These are phyloP conservation scores for Myotis lucifugus DNA, from an alignment of 2,113 vertebrate genomes.

Conservation along the genomic window DNA sequence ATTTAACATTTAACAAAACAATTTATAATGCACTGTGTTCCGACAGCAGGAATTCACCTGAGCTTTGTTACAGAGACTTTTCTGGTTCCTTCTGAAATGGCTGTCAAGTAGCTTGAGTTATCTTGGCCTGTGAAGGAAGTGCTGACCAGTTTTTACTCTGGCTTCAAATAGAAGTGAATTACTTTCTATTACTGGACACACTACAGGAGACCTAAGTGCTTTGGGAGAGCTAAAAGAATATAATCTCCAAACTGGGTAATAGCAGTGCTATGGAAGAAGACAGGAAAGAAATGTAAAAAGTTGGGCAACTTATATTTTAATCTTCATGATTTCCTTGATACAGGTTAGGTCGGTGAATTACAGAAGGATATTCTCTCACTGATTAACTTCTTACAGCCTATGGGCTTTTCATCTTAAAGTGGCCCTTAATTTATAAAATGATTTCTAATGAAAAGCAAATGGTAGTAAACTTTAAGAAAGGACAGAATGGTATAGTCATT, in stretches of 20 bases:
- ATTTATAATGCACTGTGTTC: slow-evolving; percentile 47
- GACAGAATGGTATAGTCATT: slow-evolving; percentile 73
- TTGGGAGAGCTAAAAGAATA: slow-evolving; percentile 87
- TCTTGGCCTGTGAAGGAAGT: slow-evolving; percentile 74
- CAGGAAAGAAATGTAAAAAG: slow-evolving; percentile 8
- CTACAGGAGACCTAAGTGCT: slow-evolving; percentile 85
- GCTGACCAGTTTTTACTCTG: slow-evolving; percentile 81
- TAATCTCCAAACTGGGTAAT: slow-evolving; percentile 58
- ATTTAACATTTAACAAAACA: slow-evolving; percentile 37
- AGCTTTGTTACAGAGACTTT: slow-evolving; percentile 76
- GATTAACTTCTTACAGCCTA: slow-evolving; percentile 53
- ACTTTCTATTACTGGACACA: slow-evolving; percentile 81
- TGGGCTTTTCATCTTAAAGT: slow-evolving; percentile 38
- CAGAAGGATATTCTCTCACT: slow-evolving; percentile 58
- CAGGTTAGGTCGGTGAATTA: slow-evolving; percentile 49
- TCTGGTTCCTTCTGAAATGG: slow-evolving; percentile 83
- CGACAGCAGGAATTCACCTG: slow-evolving; percentile 82
- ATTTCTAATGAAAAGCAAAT: slow-evolving; percentile 66
- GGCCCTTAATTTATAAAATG: slow-evolving; percentile 50
- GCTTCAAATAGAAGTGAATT: slow-evolving; percentile 79
- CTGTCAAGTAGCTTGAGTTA: slow-evolving; percentile 87
- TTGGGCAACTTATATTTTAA: not conserved
- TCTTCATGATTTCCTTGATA: slow-evolving; percentile 28
- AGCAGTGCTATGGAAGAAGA: not conserved
- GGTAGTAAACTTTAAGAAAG: slow-evolving; percentile 57